Base-by-base conservation (phyloP, 1,140 invertebrate genomes). In the Apis florea region DNA sequence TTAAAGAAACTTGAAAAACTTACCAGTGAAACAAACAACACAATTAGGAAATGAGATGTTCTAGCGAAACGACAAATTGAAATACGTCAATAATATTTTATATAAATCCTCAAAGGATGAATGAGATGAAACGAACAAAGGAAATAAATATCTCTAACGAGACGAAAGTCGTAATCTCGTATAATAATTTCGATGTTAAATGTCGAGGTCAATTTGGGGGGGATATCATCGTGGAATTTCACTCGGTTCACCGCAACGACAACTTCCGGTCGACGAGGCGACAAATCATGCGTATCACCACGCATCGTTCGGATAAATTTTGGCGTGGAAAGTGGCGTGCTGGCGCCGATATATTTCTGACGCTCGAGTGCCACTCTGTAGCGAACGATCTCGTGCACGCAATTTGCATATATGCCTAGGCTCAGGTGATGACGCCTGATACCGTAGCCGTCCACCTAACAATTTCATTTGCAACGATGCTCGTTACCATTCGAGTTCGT, bases 271-370 rank as follows among this genome's bases (percentile, higher is more conserved):
- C 70, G 49, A 53, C 40, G 49, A 31, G 58, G 31, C 61, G 77
- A 61, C 67, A 71, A 71, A 79, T 70, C 67, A 71, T 47, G 56
- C 56, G 66, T 61, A 70, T 59, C 61, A 58, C 26, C 53, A 17
- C n/a, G 49, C n/a, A 24, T 40, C 53, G 61, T 80, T 74, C 69
- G 10, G 31, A 56, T 74, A 80, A 80, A 80, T 74, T 73, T n/a
- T 53, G n/a, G 49, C 26, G 58, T 72, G 4, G 68, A 79, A 79
- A 72, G 21, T 63, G 67, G 49, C 66, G 40, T 24, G 17, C 19
- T 40, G 19, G 26, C 19, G 58, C 49, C 77, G 58, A 79, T 79
- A 63, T 72, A 54, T 79, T 79, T 63, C 68, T 19, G 49, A 61
- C 67, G 40, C 49, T 31, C 64, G 54, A 69, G 76, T 79, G 19